phyloP scores from a whole-genome alignment of 2,888 invertebrate species.

The Cryptocephalus primarius region DNA sequence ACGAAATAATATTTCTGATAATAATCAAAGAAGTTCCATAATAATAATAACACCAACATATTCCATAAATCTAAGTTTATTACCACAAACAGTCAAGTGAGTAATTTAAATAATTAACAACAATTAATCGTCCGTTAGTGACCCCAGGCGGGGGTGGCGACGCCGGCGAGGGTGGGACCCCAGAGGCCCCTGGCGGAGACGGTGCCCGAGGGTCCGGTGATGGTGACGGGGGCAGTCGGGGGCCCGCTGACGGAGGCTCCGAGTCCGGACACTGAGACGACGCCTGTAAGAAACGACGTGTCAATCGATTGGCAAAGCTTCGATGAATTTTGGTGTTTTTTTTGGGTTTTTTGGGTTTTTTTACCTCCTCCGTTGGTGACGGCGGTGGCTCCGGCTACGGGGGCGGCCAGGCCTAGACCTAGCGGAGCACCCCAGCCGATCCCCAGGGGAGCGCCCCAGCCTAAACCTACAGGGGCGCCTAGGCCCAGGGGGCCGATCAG shows the following conservation, averaged over 20 bases:
- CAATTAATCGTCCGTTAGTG: too few species aligned
- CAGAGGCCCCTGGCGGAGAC: constrained; percentile 31
- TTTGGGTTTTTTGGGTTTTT: too few species aligned
- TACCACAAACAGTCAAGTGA: too few species aligned
- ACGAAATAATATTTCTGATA: too few species aligned
- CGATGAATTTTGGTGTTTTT: too few species aligned
- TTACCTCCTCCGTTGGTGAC: constrained; percentile 16
- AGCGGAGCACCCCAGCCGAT: constrained; percentile 8
- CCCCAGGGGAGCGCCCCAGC: constrained; percentile 6
- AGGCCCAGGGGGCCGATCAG: not conserved
- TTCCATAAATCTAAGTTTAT: not conserved
- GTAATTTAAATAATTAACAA: too few species aligned
- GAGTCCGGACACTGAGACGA: constrained; percentile 19
- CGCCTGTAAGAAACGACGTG: constrained; percentile 6
- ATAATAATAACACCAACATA: too few species aligned
- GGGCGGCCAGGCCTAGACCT: constrained; percentile 9
- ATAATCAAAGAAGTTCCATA: too few species aligned
- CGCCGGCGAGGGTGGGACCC: constrained; percentile 24
- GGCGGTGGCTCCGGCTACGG: constrained; percentile 11
- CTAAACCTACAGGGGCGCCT: not conserved
- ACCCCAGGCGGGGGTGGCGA: constrained; percentile 6
- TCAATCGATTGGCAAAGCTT: too few species aligned
- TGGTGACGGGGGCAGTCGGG: constrained; percentile 23
- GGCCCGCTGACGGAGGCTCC: constrained; percentile 23
- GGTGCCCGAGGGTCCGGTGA: constrained; percentile 25